phyloP scores from a whole-genome alignment of 1,140 invertebrate genomes.

The Drosophila jambulina region DNA sequence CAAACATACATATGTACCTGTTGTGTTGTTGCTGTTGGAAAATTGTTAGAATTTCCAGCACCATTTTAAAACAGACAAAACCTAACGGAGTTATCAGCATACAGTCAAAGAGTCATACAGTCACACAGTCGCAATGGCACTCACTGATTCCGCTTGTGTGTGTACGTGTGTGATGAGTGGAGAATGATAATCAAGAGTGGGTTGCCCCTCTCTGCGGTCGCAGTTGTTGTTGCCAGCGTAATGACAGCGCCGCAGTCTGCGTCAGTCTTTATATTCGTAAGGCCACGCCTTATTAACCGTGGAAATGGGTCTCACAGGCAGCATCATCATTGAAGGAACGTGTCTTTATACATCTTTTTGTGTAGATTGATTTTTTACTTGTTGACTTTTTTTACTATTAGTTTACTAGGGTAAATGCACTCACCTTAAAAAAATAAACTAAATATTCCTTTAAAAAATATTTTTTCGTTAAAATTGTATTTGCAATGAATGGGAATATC shows the following conservation, averaged over 20 bases:
- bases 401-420: too few relatives aligned
- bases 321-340: slow-evolving; percentile 1
- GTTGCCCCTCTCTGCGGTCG: not conserved
- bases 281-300: slow-evolving; percentile 55
- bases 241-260: slow-evolving; percentile 4
- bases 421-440: too few relatives aligned
- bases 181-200: slow-evolving; percentile 27
- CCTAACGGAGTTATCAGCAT: slow-evolving; percentile 46
- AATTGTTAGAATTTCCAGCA: slow-evolving; percentile 42
- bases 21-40: slow-evolving; percentile 12
- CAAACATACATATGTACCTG: slow-evolving; percentile 35
- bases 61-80: slow-evolving; percentile 66
- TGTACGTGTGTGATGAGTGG: not conserved
- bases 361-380: too few relatives aligned
- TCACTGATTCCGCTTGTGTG: not conserved
- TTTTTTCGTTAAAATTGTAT: too few relatives aligned
- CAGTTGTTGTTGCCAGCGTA: not conserved
- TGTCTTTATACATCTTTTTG: not conserved
- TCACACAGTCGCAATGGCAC: not conserved
- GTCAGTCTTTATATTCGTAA: slow-evolving; percentile 15
- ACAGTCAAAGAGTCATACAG: slow-evolving; percentile 1
- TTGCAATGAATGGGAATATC: not conserved
- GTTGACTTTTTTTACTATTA: too few relatives aligned
- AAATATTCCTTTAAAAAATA: too few relatives aligned
- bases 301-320: slow-evolving; percentile 19